Conservation (phyloP, 2,888 invertebrate genomes). For the Aphidoletes aphidimyza region DNA sequence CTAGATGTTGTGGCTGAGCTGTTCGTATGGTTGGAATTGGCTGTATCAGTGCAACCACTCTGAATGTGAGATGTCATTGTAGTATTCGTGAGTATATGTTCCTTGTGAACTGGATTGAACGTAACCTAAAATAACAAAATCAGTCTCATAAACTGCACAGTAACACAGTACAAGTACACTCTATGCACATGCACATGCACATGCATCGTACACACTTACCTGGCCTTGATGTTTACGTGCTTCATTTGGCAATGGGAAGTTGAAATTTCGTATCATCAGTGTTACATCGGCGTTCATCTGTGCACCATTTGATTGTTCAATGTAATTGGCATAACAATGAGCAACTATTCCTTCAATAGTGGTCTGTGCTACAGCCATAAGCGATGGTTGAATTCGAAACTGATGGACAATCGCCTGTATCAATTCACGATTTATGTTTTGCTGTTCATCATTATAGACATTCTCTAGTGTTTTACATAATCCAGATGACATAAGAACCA, state of each 20-base stretch:
- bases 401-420: neutral
- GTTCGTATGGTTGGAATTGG: constrained; percentile 56
- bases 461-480: constrained; percentile 86
- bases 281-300: constrained; percentile 83
- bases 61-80: constrained; percentile 64
- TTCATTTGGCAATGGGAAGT: constrained; percentile 77
- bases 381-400: constrained; percentile 81
- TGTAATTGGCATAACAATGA: constrained; percentile 82
- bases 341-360: constrained; percentile 85
- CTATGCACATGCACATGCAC: too few relatives aligned
- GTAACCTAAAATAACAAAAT: constrained; percentile 65
- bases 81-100: constrained; percentile 60
- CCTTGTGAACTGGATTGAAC: constrained; percentile 73
- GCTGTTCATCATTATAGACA: constrained; percentile 75
- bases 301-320: constrained; percentile 66
- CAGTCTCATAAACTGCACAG: too few relatives aligned
- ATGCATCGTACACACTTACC: constrained; percentile 55
- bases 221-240: constrained; percentile 60
- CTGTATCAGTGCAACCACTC: constrained; percentile 63
- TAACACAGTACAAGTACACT: too few relatives aligned
- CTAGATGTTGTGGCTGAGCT: constrained; percentile 61
- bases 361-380: constrained; percentile 85
- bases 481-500: constrained; percentile 86
- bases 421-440: constrained; percentile 61
- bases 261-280: constrained; percentile 85